Percentiles rank a stretch among this genome's conserved stretches.
Conservation (phyloP, 2,888 invertebrate species). For the Sisyra nigra region DNA sequence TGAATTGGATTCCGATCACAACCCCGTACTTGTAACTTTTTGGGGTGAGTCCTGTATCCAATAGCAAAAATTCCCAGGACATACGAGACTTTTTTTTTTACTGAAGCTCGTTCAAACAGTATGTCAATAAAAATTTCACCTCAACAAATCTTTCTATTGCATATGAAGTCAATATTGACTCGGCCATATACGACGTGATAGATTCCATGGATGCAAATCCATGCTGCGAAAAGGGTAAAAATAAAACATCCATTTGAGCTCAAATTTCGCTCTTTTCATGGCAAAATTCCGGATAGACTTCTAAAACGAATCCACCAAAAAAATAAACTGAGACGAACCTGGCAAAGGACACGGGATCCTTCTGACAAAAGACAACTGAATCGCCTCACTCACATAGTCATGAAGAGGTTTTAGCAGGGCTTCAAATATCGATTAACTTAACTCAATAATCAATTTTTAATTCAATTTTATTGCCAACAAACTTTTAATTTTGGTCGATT, state of each 20-base stretch:
- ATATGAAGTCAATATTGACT: conserved; percentile 4
- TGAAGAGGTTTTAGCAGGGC: too few species aligned
- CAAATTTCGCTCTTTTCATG: not conserved
- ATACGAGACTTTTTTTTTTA: too few species aligned
- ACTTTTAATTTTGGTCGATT: too few species aligned
- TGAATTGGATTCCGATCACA: conserved; percentile 6
- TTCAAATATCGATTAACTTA: too few species aligned
- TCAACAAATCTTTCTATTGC: not conserved
- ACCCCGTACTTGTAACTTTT: too few species aligned
- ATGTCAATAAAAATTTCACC: not conserved
- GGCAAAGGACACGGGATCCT: conserved; percentile 8
- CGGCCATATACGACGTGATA: not conserved
- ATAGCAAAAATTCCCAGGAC: too few species aligned
- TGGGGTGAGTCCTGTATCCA: not conserved
- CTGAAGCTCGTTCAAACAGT: too few species aligned
- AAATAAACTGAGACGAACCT: too few species aligned
- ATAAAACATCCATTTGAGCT: not conserved
- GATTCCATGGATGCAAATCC: not conserved
- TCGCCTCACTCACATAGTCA: conserved; percentile 9
- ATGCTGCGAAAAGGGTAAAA: not conserved
- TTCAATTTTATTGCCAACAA: too few species aligned
- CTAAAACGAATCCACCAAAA: conserved; percentile 9
- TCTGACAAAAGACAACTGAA: conserved; percentile 7
- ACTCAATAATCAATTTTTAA: too few species aligned
- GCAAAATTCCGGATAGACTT: conserved; percentile 6